These are phyloP conservation scores for Drosophila tsacasi DNA, from an alignment of 1,140 invertebrate species.

Conservation along the genomic window DNA sequence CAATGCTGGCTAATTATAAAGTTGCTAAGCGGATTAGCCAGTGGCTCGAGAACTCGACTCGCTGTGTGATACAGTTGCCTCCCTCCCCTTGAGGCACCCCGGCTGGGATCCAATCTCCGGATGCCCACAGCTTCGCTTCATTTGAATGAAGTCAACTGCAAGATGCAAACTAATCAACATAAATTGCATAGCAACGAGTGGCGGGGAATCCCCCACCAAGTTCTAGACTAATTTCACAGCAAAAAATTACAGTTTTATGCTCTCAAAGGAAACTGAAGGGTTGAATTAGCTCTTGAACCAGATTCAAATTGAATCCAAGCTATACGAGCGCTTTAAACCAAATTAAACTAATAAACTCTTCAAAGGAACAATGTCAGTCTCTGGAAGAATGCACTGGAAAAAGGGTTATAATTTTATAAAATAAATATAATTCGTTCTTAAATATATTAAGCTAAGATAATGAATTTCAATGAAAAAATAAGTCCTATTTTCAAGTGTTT, in stretches of 20 bases:
- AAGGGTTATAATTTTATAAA: background rate
- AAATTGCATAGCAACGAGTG: slow-evolving; percentile 43
- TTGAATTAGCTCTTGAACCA: slow-evolving; percentile 16
- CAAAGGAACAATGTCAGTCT: slow-evolving; percentile 19
- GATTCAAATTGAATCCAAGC: slow-evolving; percentile 39
- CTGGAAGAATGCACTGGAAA: slow-evolving; percentile 4
- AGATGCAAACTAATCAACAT: slow-evolving; percentile 55
- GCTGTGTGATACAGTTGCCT: slow-evolving; percentile 17
- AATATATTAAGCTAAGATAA: background rate
- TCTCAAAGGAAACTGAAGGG: slow-evolving; percentile 33
- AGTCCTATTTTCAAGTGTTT: background rate
- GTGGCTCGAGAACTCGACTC: slow-evolving; percentile 10
- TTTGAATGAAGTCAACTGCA: slow-evolving; percentile 37
- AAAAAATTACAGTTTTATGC: background rate
- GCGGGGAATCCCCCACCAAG: background rate
- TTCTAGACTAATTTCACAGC: slow-evolving; percentile 25
- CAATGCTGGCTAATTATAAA: slow-evolving; percentile 65
- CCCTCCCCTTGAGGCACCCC: background rate
- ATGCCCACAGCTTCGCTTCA: slow-evolving; percentile 18
- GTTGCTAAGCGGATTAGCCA: slow-evolving; percentile 76
- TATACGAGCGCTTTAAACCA: slow-evolving; percentile 21
- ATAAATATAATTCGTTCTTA: background rate
- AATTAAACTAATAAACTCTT: slow-evolving; percentile 53
- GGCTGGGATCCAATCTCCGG: slow-evolving; percentile 5
- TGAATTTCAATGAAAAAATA: background rate